Evolutionary conservation across 2,113 vertebrate species (phyloP).

Genomic region (Monarcha castaneiventris): DNA sequence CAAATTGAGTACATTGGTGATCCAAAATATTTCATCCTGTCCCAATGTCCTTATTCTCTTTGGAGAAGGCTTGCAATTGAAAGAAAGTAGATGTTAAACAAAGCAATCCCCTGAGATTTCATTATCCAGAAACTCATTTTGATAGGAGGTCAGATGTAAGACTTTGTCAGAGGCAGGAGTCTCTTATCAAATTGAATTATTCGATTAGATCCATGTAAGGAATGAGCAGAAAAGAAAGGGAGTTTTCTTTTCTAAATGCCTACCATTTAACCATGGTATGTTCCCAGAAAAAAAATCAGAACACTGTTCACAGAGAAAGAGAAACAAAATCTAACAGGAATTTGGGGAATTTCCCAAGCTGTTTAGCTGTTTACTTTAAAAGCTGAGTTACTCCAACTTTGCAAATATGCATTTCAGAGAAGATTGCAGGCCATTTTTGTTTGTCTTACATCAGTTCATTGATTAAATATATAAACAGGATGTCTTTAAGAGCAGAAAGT

Average conservation of each 20-base stretch:
- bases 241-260: neutral
- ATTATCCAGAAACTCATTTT: neutral
- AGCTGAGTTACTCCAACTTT: neutral
- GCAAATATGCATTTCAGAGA: neutral
- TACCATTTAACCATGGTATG: neutral
- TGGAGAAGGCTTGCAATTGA: neutral
- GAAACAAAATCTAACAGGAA: conserved; percentile 19
- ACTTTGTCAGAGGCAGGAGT: neutral
- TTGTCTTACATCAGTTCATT: conserved; percentile 38
- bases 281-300: neutral
- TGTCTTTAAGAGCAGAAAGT: conserved; percentile 72
- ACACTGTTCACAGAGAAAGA: neutral
- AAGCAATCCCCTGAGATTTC: neutral
- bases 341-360: neutral
- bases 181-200: neutral
- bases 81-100: neutral
- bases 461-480: conserved; percentile 70
- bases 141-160: neutral
- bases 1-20: neutral
- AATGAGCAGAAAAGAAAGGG: neutral
- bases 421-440: neutral
- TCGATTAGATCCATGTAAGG: neutral
- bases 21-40: neutral
- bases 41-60: neutral
- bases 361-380: neutral